Base-by-base conservation (phyloP, 2,113 vertebrate genomes). In the Austrofundulus limnaeus region DNA sequence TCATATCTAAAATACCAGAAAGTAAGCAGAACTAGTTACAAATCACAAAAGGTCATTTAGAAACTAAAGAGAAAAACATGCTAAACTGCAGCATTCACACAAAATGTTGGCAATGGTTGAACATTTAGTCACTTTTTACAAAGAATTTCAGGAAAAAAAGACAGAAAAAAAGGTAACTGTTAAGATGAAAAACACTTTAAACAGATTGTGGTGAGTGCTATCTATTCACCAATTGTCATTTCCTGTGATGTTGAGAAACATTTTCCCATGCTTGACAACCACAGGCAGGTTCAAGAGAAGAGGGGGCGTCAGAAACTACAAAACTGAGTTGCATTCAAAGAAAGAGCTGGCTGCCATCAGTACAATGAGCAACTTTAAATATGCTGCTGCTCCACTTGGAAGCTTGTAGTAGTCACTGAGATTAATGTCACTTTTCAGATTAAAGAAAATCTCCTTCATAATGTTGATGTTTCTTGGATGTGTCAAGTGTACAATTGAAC, bases 221-320 rank as follows among this genome's bases (percentile, higher is more conserved):
- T 50, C 43, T 50, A 17, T 50, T 78, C 56, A 64, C n/a, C 42
- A 66, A 65, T 43, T 65, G 47, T 53, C 50, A 79, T 65, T 90
- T 85, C 83, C 82, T 83, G 66, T 85, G 70, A 38, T 62, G 56
- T 73, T 77, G 61, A 53, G 50, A 65, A 28, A 23, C n/a, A 64
- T 71, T 85, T 88, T 85, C 80, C 75, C 80, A 81, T 76, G 85
- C 74, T 54, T 62, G 76, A 78, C 71, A 69, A 81, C 61, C 55
- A 43, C 62, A 74, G 66, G 75, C 72, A 81, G 68, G 61, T 77
- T 52, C n/a, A 67, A 75, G 70, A 75, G 69, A 38, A 69, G 65
- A 58, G 23, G 38, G 17, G 61, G 55, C 53, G 52, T 60, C 55
- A 37, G 67, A 85, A 80, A 64, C 70, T 9, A 28, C 25, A 74